A percentile compares a stretch with the other conserved stretches of the same genome.
Evolutionary conservation across 2,113 vertebrate genomes (phyloP).

Genomic region (Eidolon helvum): DNA sequence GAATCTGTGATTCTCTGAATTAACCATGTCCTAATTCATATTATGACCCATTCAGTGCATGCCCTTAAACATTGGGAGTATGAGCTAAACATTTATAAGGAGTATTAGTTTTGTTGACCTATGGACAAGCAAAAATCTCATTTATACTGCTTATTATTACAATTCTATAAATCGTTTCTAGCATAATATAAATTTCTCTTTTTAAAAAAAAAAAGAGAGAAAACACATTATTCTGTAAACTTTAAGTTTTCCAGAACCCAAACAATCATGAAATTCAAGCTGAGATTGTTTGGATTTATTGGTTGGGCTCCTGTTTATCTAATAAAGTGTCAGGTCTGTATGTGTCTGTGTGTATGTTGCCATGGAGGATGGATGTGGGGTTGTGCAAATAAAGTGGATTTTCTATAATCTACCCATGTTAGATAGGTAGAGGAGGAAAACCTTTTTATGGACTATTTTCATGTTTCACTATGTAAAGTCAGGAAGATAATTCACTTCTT

Average conservation of each 20-base stretch:
- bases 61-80: background rate
- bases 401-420: slow-evolving; percentile 10
- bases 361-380: background rate
- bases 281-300: background rate
- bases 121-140: background rate
- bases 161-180: background rate
- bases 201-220: background rate
- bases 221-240: background rate
- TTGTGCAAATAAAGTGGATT: background rate
- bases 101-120: background rate
- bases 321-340: background rate
- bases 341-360: background rate
- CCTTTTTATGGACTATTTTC: background rate
- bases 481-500: background rate
- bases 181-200: background rate
- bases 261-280: background rate
- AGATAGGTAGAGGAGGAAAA: background rate
- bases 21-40: background rate
- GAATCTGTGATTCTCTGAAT: slow-evolving; percentile 23
- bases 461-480: background rate
- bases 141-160: background rate
- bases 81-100: background rate
- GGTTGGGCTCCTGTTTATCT: background rate
- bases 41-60: background rate
- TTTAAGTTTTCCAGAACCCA: background rate